phyloP scores from a whole-genome alignment of 2,113 vertebrate genomes.

The Pandion haliaetus region DNA sequence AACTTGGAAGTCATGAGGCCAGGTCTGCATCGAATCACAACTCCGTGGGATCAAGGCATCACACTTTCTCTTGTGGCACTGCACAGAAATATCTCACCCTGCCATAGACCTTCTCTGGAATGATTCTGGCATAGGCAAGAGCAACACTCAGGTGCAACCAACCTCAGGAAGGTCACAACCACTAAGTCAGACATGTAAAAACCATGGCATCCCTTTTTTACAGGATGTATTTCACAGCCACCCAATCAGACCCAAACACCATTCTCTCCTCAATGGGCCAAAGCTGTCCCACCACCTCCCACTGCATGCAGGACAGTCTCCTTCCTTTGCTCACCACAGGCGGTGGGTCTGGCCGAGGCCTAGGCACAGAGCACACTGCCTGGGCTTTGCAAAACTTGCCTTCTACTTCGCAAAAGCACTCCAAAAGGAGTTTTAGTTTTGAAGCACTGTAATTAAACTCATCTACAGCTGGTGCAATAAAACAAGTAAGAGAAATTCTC shows the following conservation, averaged over 20 bases:
- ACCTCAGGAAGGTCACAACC: background rate
- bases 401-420: background rate
- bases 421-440: background rate
- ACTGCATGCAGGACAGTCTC: fast-evolving
- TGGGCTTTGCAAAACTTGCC: background rate
- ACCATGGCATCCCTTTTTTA: background rate
- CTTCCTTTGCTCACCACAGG: fast-evolving
- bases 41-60: background rate
- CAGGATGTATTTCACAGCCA: background rate
- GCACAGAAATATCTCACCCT: background rate
- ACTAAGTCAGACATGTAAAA: background rate
- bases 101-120: background rate
- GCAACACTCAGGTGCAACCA: background rate
- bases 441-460: slow-evolving; percentile 37
- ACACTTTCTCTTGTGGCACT: background rate
- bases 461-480: slow-evolving; percentile 1
- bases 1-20: background rate
- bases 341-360: background rate
- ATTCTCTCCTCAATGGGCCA: background rate
- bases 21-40: background rate
- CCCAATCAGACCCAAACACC: background rate
- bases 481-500: slow-evolving; percentile 17
- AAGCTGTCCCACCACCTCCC: background rate
- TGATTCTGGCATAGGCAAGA: background rate
- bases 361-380: background rate